phyloP scores from a whole-genome alignment of 1,140 invertebrate species.

The Watersipora subatra region DNA sequence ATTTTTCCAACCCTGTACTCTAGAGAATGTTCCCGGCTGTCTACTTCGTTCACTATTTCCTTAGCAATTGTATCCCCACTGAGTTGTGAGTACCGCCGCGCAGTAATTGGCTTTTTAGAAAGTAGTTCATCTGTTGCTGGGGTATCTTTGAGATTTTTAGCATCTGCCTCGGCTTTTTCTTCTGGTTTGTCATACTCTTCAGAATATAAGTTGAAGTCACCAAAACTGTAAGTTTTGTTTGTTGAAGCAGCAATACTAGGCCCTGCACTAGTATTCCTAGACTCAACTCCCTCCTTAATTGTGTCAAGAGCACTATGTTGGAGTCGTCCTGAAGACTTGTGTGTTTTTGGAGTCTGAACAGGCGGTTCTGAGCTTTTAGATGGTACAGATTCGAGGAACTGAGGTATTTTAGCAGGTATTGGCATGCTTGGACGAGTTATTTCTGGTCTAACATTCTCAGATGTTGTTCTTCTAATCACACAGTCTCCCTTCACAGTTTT shows the following conservation, averaged over 20 bases:
- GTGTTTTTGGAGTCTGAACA: background rate
- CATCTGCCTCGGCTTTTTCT: background rate
- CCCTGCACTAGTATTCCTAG: background rate
- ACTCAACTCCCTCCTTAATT: background rate
- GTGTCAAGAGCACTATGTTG: background rate
- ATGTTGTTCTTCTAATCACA: background rate
- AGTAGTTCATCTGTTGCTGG: background rate
- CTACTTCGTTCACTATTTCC: background rate
- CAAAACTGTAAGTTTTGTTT: background rate
- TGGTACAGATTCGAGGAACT: background rate
- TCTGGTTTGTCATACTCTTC: background rate
- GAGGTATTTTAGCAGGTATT: background rate
- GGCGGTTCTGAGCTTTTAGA: background rate
- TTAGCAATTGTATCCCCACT: background rate
- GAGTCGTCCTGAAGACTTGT: background rate
- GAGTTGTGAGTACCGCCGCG: background rate
- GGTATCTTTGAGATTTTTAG: background rate
- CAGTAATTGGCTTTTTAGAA: background rate
- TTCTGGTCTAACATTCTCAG: background rate
- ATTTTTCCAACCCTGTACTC: background rate
- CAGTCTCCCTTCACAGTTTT: background rate
- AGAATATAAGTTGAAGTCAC: background rate
- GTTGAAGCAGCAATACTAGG: background rate
- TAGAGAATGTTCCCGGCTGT: background rate
- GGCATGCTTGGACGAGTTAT: background rate